These are phyloP conservation scores for Leucoptera coffeella DNA, from an alignment of 2,888 invertebrate species.

Conservation along the genomic window DNA sequence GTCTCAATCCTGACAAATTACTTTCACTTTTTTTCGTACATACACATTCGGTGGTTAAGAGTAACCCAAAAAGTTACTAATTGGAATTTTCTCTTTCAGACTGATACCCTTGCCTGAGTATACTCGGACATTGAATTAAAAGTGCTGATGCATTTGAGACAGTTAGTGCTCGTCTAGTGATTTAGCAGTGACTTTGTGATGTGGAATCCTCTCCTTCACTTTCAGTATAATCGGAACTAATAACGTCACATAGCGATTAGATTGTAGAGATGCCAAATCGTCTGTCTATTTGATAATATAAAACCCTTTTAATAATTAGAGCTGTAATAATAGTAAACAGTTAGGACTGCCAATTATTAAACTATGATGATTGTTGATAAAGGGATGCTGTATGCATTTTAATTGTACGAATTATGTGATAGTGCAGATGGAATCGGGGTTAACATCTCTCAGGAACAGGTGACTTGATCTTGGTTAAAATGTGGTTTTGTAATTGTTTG, in stretches of 20 bases:
- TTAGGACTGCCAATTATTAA: constrained; percentile 42
- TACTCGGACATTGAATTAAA: too few species aligned
- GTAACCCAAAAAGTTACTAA: too few species aligned
- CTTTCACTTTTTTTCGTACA: too few species aligned
- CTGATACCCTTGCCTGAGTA: too few species aligned
- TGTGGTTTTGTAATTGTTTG: constrained; percentile 39
- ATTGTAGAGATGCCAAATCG: constrained; percentile 4
- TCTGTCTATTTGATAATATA: not conserved
- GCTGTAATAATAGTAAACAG: constrained; percentile 20
- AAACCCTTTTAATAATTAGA: constrained; percentile 7
- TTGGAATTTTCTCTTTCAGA: too few species aligned
- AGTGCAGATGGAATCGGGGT: constrained; percentile 26
- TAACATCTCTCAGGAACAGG: constrained; percentile 22
- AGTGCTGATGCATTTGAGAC: too few species aligned
- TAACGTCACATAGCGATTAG: constrained; percentile 2
- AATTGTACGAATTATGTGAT: constrained; percentile 37
- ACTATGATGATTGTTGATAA: too few species aligned
- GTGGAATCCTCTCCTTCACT: too few species aligned
- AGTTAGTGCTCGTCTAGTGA: too few species aligned
- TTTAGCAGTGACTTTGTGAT: too few species aligned
- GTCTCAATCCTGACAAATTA: too few species aligned
- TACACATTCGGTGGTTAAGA: too few species aligned
- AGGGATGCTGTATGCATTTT: constrained; percentile 28
- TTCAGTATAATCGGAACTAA: not conserved
- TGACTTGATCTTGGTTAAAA: constrained; percentile 20